Evolutionary conservation across 2,797 vertebrate species (phyloP).

Genomic region (Carcharodon carcharias): DNA sequence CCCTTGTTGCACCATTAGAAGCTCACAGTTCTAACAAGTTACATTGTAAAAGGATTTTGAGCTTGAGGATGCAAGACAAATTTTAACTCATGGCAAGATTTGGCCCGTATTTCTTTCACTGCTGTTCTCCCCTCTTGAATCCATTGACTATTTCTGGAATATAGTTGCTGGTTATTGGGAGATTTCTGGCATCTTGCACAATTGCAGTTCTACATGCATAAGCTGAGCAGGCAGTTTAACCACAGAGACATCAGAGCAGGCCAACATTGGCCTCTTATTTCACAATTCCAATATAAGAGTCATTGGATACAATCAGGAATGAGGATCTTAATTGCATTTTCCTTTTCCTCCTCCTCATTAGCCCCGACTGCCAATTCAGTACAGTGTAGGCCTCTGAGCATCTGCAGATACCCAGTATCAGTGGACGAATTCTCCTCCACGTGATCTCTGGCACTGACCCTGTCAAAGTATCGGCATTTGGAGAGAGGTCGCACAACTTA

Average conservation of each 20-base stretch:
- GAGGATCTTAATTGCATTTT: not conserved
- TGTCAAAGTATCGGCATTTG: not conserved
- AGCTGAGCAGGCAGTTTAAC: not conserved
- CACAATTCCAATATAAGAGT: not conserved
- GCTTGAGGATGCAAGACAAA: not conserved
- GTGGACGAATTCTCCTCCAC: not conserved
- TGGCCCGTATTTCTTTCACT: too few relatives aligned
- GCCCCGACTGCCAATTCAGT: not conserved
- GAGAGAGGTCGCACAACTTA: not conserved
- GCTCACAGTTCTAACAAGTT: not conserved
- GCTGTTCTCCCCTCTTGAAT: not conserved
- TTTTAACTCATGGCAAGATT: not conserved
- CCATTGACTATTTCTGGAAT: not conserved
- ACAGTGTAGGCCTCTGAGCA: not conserved
- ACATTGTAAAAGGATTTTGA: not conserved
- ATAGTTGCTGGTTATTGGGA: not conserved
- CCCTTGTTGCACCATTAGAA: not conserved
- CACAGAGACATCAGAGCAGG: not conserved
- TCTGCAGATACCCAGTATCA: not conserved
- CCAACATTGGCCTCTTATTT: not conserved
- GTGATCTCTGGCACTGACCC: not conserved
- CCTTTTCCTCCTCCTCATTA: not conserved
- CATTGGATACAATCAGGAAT: not conserved
- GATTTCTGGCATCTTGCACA: not conserved
- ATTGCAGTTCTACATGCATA: not conserved